Evolutionary conservation across 2,888 invertebrate genomes (phyloP).

Genomic region (Himalopsyche japonica): DNA sequence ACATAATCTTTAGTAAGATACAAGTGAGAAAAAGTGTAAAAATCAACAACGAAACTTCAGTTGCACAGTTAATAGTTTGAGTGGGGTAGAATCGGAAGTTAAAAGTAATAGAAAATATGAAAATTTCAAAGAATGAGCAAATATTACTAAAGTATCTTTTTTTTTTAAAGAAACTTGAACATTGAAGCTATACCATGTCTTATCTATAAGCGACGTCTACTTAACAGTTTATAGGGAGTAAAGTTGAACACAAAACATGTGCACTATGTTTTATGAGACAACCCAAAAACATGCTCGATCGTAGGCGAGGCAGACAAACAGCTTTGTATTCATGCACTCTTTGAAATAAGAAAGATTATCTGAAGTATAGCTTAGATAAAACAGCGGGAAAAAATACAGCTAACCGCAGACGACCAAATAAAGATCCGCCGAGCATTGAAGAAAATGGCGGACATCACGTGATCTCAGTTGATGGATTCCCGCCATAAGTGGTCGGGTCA

Average conservation of each 20-base stretch:
- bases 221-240: neutral
- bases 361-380: neutral
- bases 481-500: neutral
- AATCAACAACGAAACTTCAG: no score
- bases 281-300: neutral
- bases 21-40: no score
- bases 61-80: no score
- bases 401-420: neutral
- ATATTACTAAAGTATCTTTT: neutral
- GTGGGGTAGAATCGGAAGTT: no score
- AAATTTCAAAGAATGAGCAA: no score
- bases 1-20: no score
- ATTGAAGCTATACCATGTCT: neutral
- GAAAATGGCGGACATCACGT: neutral
- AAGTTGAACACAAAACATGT: neutral
- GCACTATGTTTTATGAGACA: neutral
- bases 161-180: neutral
- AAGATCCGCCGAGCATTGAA: neutral
- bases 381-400: neutral
- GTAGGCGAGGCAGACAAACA: neutral
- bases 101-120: no score
- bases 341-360: neutral
- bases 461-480: neutral
- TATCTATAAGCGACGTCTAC: neutral
- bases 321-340: neutral